Conservation (phyloP, 2,797 vertebrate genomes). For the Lemur catta region DNA sequence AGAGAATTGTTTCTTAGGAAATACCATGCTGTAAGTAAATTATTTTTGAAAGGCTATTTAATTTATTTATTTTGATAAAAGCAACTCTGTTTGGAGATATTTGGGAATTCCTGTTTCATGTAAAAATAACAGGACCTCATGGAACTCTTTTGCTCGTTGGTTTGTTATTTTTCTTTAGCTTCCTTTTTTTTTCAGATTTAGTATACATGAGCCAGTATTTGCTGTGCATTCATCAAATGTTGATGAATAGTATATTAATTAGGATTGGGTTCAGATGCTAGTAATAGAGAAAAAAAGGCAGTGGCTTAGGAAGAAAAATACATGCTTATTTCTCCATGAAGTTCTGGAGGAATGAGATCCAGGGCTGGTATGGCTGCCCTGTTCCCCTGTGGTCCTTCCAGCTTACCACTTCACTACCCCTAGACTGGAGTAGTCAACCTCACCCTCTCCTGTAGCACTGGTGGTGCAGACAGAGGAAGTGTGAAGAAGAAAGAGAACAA, state of each 20-base stretch:
- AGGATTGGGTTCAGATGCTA: slow-evolving; percentile 55
- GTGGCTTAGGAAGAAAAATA: background rate
- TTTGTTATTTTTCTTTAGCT: slow-evolving; percentile 43
- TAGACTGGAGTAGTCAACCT: background rate
- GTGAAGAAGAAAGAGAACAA: background rate
- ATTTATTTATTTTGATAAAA: slow-evolving; percentile 42
- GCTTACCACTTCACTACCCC: background rate
- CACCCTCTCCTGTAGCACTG: background rate
- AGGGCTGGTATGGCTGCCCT: background rate
- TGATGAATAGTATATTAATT: slow-evolving; percentile 62
- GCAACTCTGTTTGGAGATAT: background rate
- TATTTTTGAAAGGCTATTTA: slow-evolving; percentile 34
- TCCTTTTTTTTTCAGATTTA: background rate
- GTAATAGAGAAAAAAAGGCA: background rate
- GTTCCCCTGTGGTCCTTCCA: background rate
- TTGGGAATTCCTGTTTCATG: background rate
- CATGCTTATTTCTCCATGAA: slow-evolving; percentile 7
- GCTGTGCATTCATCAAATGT: slow-evolving; percentile 52
- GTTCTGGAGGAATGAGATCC: background rate
- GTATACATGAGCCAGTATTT: slow-evolving; percentile 13
- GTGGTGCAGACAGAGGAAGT: background rate
- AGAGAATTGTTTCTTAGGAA: slow-evolving; percentile 16
- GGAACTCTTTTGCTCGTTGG: background rate
- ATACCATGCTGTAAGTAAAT: slow-evolving; percentile 47
- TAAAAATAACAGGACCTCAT: background rate